Conservation (phyloP, 1,140 invertebrate species). For the Hormaphis cornu region DNA sequence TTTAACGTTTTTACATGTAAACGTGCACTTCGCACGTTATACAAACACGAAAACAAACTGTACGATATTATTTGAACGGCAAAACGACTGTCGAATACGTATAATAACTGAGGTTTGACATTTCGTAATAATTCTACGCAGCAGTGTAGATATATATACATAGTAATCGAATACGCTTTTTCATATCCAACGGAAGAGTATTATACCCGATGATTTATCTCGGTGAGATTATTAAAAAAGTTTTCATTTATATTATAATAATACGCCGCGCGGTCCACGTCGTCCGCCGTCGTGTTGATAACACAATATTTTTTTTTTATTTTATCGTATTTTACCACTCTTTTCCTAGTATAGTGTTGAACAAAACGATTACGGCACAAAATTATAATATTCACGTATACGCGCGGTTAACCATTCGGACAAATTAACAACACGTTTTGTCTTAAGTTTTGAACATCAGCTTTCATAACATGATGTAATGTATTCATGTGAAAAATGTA, state of each 20-base stretch:
- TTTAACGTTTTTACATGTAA: neutral
- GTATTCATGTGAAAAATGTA: no score
- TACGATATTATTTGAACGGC: neutral
- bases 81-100: neutral
- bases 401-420: no score
- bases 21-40: neutral
- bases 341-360: neutral
- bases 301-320: neutral
- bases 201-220: constrained; percentile 17
- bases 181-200: neutral
- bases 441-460: neutral
- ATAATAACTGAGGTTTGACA: constrained; percentile 3
- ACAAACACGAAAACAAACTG: neutral
- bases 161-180: constrained; percentile 19
- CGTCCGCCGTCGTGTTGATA: constrained; percentile 2
- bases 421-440: no score
- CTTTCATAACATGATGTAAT: no score
- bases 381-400: neutral
- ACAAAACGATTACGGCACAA: constrained; percentile 5
- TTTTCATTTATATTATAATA: constrained; percentile 16
- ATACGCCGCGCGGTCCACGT: no score
- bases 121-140: neutral
- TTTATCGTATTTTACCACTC: constrained; percentile 5
- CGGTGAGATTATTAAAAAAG: constrained; percentile 11
- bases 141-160: no score